phyloP scores from a whole-genome alignment of 2,113 vertebrate species.

The Porphyrio hochstetteri region DNA sequence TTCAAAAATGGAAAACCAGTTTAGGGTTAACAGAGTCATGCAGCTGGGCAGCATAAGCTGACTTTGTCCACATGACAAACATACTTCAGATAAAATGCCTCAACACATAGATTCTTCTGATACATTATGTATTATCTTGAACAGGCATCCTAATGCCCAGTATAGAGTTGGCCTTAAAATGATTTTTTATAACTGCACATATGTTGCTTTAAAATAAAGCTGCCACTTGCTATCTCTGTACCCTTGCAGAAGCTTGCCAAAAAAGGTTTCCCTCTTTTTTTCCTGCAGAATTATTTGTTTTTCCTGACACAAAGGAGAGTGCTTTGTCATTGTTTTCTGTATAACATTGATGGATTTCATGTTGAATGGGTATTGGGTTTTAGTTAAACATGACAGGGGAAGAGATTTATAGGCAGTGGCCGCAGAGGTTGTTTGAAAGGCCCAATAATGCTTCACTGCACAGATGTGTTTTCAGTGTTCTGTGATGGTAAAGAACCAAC shows the following conservation, averaged over 20 bases:
- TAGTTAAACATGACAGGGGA: conserved; percentile 84
- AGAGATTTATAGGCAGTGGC: conserved; percentile 87
- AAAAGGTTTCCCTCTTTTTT: conserved; percentile 78
- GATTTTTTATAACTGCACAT: conserved; percentile 2
- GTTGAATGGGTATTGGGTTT: conserved; percentile 91
- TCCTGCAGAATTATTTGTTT: conserved; percentile 76
- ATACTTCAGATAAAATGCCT: conserved; percentile 23
- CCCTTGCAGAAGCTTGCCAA: conserved; percentile 72
- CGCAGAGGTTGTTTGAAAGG: conserved; percentile 81
- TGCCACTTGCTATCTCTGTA: neutral
- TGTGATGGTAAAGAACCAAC: conserved; percentile 65
- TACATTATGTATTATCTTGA: neutral
- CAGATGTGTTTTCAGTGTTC: conserved; percentile 65
- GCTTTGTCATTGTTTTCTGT: conserved; percentile 89
- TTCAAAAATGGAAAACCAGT: neutral
- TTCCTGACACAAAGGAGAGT: conserved; percentile 83
- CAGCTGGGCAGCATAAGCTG: conserved; percentile 20
- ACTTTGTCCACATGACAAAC: neutral
- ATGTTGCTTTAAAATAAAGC: conserved; percentile 36
- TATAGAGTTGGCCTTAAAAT: conserved; percentile 6
- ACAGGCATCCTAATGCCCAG: neutral
- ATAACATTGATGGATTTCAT: conserved; percentile 90
- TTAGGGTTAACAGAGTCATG: neutral
- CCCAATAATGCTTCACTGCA: conserved; percentile 76
- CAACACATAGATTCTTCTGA: neutral